Evolutionary conservation across 2,888 invertebrate genomes (phyloP), one percentile per base, ranked within the genome.

Genomic region (Chromoteleia sp.): DNA sequence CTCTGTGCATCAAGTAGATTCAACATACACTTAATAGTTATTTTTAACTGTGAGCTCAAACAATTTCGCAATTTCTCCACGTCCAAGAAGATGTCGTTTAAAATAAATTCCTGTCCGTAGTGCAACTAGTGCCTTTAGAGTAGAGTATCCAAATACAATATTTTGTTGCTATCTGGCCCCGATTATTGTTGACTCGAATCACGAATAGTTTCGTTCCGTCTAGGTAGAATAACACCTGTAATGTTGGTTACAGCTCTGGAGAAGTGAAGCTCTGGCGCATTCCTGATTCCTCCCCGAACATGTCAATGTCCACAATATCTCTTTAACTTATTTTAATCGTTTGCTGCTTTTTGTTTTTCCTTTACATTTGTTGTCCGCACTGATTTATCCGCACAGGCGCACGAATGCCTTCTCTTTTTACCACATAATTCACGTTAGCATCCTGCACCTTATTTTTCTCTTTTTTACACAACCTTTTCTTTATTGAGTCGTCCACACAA

Each of bases 181-280:
- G 15, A 59, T 36, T 54, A 25, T 43, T 19, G 8, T 19, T 48
- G 43, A 17, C 25, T 29, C 43, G 7, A 39, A 56, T 17, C 58
- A 41, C 45, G 33, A 71, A 25, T 61, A 74, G 61, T 54, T 45
- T 59, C 65, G 30, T 80, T 58, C 29, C 56, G 19, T 65, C 59
- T 78, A 79, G 63, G 70, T 84, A 73, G 83, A 86, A 86, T 89
- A 89, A 90, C 84, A 83, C 87, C 86, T 89, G 85, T 86, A 86
- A 88, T 88, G 86, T 90, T 92, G 88, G 90, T 95, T 95, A 91
- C 95, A 95, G 95, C 93, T 94, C 94, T 93, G 95, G 95, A 92
- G 95, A 95, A 92, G 94, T 95, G 92, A 95, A 94, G 92, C 93
- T 94, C 91, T 95, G 95, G 95, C 92, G 92, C 88, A 91, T 92